Evolutionary conservation across 2,797 vertebrate genomes (phyloP), one percentile per base, ranked within the genome.

Genomic region (Melanotaenia pygmaea): DNA sequence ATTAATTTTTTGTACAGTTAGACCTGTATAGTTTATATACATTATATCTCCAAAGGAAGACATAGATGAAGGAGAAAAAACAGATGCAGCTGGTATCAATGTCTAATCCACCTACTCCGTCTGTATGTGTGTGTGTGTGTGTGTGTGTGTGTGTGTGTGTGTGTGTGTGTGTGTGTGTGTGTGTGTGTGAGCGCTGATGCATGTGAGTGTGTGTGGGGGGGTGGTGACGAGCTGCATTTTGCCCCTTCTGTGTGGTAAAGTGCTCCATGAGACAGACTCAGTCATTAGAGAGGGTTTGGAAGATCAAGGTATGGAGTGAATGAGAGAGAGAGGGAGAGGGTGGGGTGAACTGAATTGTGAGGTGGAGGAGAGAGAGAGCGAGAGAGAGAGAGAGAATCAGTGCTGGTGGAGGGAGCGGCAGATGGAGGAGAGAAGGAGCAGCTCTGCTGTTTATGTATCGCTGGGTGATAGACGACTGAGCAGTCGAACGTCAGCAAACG

Each of bases 201-300:
- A 59, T 53, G 59, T 74, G 63, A 53, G 2, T 64, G 66, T 59
- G 38, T 59, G 70, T 64, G 75, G 40, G 89, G 75, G 85, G 77
- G 85, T 69, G 85, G 80, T 78, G 87, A 70, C 47, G 47, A 81
- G 82, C 76, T 85, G 78, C 28, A 30, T 72, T 72, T 69, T 38
- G 76, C 56, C 53, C 78, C 73, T 77, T 77, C 86, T 47, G 53
- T 83, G 80, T 81, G 80, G 76, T 86, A 63, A 86, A 83, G 65
- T 69, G 87, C 76, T 91, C 71, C 76, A 62, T 85, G 80, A 81
- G 73, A 91, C 80, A 83, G 79, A 83, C 73, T 81, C 77, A 73
- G 85, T 89, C 86, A 85, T 87, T 80, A 87, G 66, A 81, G 74
- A 87, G 85, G 47, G 76, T 67, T 54, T 7, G 68, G 51, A 74